phyloP scores from a whole-genome alignment of 2,797 vertebrate genomes.

The Tenualosa ilisha region DNA sequence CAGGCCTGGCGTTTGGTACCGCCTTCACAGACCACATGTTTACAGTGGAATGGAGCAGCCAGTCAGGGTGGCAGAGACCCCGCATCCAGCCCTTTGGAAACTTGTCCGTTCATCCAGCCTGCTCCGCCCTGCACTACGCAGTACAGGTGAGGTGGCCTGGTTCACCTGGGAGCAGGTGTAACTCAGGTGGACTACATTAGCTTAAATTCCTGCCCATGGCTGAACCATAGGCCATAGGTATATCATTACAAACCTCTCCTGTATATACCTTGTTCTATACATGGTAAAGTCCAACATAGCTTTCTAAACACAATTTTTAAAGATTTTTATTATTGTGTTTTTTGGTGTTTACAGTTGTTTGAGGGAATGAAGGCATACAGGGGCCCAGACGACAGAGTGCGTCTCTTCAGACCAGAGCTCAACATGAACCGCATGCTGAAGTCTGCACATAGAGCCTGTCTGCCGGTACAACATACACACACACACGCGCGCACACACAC shows the following conservation, averaged over 20 bases:
- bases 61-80: constrained; percentile 84
- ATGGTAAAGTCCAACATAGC: no score
- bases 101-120: constrained; percentile 83
- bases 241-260: no score
- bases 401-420: constrained; percentile 85
- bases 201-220: no score
- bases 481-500: no score
- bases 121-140: constrained; percentile 82
- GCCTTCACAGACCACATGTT: constrained; percentile 93
- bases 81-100: constrained; percentile 82
- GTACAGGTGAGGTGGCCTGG: neutral
- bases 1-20: constrained; percentile 75
- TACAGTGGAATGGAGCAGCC: constrained; percentile 81
- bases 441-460: constrained; percentile 77
- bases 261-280: no score
- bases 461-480: constrained; percentile 76
- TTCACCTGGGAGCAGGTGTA: no score
- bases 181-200: no score
- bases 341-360: constrained; percentile 74
- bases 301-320: no score
- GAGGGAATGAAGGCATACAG: constrained; percentile 90
- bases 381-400: constrained; percentile 80
- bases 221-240: no score
- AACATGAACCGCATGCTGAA: constrained; percentile 87
- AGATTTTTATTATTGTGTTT: neutral